Evolutionary conservation across 2,888 invertebrate genomes (phyloP), one percentile per base, ranked within the genome.

Genomic region (Tromatobia lineatoria): DNA sequence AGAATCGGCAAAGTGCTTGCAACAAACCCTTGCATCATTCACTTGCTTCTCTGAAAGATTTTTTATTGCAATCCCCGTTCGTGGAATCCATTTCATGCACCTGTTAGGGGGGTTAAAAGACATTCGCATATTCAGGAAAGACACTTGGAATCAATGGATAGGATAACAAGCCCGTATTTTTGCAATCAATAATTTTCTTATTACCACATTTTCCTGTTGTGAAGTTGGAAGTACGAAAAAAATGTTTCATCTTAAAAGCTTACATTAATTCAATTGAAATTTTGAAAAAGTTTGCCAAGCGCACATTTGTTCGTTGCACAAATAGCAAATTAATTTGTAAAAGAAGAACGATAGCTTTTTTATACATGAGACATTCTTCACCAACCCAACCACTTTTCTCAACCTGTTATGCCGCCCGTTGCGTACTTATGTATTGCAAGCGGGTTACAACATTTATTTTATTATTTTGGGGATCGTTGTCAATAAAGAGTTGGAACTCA

Each of bases 11-110:
- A 78, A 70, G 34, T 78, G 78, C 15, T 64, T 20, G 13, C 50
- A 64, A 66, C 71, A 79, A 10, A 79, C 52, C 29, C 71, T 64
- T 13, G 18, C 42, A 54, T 42, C 61, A 20, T 52, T 34, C 2
- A 78, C 38, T n/a, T 42, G 61, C 13, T 34, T 50, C 15, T n/a
- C 25, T 18, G 61, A 61, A 20, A 73, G 45, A 1, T 47, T 0
- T 2, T 23, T 29, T 23, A 13, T 3, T 15, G 18, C 61, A 42
- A 61, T 73, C 29, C 61, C 61, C 1, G 57, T n/a, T 61, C 47
- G 42, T 23, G 45, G 13, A 23, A 73, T 73, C 73, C 73, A 73
- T 61, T 13, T 50, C 8, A 29, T 29, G 25, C 73, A 50, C 8
- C 73, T 73, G 61, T 67, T 25, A 61, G 34, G 1, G 10, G 3